A percentile compares a stretch with the other conserved stretches of the same genome.
Conservation (phyloP, 2,797 vertebrate genomes). For the Pelochelys cantorii region DNA sequence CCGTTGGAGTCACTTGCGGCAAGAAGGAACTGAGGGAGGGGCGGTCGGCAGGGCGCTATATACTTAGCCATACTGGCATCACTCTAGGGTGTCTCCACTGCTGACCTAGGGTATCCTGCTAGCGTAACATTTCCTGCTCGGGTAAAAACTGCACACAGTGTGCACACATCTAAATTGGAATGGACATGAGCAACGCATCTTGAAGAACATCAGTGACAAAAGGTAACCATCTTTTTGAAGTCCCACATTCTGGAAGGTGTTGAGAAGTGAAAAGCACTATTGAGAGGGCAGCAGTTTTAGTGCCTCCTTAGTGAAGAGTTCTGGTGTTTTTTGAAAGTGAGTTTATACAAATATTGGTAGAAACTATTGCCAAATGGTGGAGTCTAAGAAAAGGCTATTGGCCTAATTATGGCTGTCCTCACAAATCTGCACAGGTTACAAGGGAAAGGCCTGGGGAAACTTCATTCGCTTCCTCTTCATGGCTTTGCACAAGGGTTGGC, state of each 20-base stretch:
- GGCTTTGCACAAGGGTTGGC: background rate
- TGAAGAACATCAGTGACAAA: too few species aligned
- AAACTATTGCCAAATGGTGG: background rate
- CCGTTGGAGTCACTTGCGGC: too few species aligned
- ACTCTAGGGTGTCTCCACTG: too few species aligned
- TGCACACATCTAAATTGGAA: too few species aligned
- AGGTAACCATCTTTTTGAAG: background rate
- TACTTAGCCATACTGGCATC: too few species aligned
- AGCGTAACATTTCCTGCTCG: too few species aligned
- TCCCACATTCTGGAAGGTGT: background rate
- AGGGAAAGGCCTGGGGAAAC: background rate
- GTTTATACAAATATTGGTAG: background rate
- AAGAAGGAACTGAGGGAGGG: too few species aligned
- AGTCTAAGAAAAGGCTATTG: background rate
- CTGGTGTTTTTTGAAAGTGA: background rate
- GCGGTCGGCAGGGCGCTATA: too few species aligned
- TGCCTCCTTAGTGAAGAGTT: background rate
- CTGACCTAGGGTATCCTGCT: too few species aligned
- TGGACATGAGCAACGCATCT: too few species aligned
- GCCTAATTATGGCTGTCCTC: background rate
- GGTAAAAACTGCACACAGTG: too few species aligned
- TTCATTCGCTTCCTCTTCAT: background rate
- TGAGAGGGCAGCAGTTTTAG: background rate
- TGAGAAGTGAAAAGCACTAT: background rate
- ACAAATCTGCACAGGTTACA: background rate